phyloP scores from a whole-genome alignment of 2,888 invertebrate species.

The Cephus nigrinus region DNA sequence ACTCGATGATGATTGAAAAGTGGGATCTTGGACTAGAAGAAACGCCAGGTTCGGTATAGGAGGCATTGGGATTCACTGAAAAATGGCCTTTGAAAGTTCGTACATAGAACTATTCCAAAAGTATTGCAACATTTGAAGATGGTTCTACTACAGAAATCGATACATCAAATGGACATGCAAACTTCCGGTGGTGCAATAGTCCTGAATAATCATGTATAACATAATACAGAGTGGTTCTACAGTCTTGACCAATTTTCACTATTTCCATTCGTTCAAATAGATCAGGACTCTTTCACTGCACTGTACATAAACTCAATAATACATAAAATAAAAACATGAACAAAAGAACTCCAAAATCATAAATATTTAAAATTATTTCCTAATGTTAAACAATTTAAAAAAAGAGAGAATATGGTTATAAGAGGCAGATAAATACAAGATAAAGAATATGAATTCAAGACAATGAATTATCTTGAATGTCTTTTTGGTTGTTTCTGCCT shows the following conservation, averaged over 20 bases:
- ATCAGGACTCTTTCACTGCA: neutral
- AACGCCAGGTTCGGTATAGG: neutral
- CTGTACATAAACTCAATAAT: neutral
- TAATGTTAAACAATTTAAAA: neutral
- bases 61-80: neutral
- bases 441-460: neutral
- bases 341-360: neutral
- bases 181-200: neutral
- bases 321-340: neutral
- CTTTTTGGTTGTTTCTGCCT: neutral
- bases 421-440: neutral
- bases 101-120: neutral
- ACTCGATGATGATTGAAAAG: neutral
- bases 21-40: neutral
- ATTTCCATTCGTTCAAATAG: neutral
- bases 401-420: neutral
- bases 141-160: neutral
- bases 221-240: neutral
- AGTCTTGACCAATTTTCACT: neutral
- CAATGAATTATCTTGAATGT: neutral
- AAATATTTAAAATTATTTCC: neutral
- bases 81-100: neutral
- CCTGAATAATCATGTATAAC: neutral
- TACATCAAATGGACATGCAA: neutral
- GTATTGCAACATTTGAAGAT: neutral